phyloP scores from a whole-genome alignment of 2,888 invertebrate species.

The Agrenia bidenticulata region DNA sequence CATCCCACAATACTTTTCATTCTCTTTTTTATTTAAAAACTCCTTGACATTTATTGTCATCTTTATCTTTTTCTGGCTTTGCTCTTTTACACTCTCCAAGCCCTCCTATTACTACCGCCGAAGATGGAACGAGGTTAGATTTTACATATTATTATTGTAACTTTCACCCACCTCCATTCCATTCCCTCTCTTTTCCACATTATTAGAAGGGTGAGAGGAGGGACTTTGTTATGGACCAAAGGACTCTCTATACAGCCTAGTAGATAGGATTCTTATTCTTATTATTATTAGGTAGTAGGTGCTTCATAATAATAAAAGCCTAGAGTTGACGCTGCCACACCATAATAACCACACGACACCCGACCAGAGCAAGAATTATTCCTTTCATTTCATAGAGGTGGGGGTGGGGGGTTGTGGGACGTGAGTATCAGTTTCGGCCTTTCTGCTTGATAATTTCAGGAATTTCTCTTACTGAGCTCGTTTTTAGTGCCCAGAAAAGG shows the following conservation, averaged over 20 bases:
- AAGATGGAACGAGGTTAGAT: background rate
- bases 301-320: background rate
- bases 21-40: slow-evolving; percentile 52
- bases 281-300: background rate
- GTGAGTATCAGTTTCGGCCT: background rate
- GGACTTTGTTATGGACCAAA: no score
- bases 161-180: no score
- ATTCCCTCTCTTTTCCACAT: no score
- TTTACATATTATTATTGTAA: slow-evolving; percentile 10
- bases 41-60: slow-evolving; percentile 53
- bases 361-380: background rate
- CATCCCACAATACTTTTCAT: slow-evolving; percentile 7
- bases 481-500: background rate
- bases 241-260: no score
- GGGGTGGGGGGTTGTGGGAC: no score
- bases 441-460: background rate
- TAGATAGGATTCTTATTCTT: no score
- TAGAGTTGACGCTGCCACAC: background rate
- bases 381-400: no score
- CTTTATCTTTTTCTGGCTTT: slow-evolving; percentile 39
- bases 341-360: slow-evolving; percentile 5
- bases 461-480: background rate
- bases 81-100: background rate
- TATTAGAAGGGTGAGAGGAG: no score
- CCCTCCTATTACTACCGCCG: no score